Percentiles rank a stretch among this genome's conserved stretches.
These are phyloP conservation scores for Echinarachnius parma DNA, from an alignment of 53 echinoderm and acorn worm species.

Conservation along the genomic window DNA sequence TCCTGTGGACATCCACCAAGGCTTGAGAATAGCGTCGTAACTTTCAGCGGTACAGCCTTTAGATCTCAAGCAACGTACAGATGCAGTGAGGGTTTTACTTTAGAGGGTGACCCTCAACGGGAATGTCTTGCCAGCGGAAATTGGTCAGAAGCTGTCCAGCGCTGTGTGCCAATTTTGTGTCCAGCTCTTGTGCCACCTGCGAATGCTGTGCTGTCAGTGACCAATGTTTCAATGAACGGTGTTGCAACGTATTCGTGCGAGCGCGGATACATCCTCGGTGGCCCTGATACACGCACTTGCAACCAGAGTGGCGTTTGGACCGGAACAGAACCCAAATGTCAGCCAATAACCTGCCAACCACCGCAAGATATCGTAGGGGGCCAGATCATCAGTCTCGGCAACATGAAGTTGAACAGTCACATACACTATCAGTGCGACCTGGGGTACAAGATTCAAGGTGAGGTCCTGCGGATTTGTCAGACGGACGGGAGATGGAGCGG, in stretches of 20 bases:
- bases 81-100: constrained; percentile 25
- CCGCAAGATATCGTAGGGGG: constrained; percentile 54
- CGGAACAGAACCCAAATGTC: constrained; percentile 34
- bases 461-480: constrained; percentile 9
- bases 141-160: constrained; percentile 11
- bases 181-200: background rate
- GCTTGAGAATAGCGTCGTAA: background rate
- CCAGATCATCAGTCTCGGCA: constrained; percentile 6
- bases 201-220: background rate
- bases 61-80: constrained; percentile 5
- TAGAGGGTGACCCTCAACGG: background rate
- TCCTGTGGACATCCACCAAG: constrained; percentile 26
- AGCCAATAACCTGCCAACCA: constrained; percentile 44
- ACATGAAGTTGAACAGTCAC: constrained; percentile 1
- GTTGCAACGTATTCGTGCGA: constrained; percentile 23
- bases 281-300: constrained; percentile 21
- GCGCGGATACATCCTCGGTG: constrained; percentile 18
- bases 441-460: constrained; percentile 67
- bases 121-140: constrained; percentile 12
- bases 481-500: constrained; percentile 34
- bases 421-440: constrained; percentile 65
- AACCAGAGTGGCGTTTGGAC: constrained; percentile 22
- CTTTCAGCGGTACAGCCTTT: constrained; percentile 20
- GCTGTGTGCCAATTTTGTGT: constrained; percentile 20
- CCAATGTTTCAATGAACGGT: constrained; percentile 6